Conservation (phyloP, 2,888 invertebrate species). For the Sipunculus nudus region DNA sequence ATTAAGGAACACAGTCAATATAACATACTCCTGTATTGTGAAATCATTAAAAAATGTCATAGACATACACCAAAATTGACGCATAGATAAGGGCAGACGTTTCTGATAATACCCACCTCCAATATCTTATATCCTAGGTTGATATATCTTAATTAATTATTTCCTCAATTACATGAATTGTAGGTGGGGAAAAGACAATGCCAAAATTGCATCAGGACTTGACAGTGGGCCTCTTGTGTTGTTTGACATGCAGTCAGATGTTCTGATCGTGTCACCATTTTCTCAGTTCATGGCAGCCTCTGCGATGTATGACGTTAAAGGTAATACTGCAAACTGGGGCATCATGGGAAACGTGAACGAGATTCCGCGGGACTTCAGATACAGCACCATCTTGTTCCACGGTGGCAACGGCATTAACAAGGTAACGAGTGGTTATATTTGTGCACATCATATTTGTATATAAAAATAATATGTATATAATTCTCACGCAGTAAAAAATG, state of each 20-base stretch:
- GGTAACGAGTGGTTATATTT: conserved; percentile 15
- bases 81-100: no score
- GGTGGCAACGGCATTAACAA: conserved; percentile 20
- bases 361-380: conserved; percentile 33
- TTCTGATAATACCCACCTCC: no score
- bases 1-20: no score
- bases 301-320: conserved; percentile 31
- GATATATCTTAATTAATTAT: not conserved
- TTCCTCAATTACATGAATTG: no score
- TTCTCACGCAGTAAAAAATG: no score
- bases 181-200: not conserved
- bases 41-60: no score
- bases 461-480: no score
- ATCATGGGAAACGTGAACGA: conserved; percentile 44
- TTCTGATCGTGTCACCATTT: conserved; percentile 22
- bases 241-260: conserved; percentile 18
- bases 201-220: conserved; percentile 17
- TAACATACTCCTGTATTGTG: no score
- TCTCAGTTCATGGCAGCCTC: conserved; percentile 44
- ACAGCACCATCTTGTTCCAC: conserved; percentile 19
- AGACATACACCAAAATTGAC: no score
- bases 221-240: conserved; percentile 20
- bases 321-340: conserved; percentile 36
- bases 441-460: not conserved
- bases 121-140: no score